Conservation (phyloP, 2,113 vertebrate genomes). For the Psittacus erithacus region DNA sequence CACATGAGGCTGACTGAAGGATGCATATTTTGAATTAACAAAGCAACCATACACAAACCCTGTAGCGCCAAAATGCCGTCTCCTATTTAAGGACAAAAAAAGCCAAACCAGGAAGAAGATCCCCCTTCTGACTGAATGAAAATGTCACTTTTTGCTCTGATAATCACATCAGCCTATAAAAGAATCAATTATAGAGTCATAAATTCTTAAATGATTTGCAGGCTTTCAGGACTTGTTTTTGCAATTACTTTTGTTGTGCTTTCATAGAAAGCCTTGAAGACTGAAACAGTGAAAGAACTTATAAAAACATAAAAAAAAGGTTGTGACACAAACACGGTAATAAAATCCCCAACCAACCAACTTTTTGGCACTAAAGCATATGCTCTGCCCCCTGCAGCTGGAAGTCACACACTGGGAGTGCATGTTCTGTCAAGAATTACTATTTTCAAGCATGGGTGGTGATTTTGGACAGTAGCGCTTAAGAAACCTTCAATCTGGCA, state of each 20-base stretch:
- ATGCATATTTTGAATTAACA: background rate
- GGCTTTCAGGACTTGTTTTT: background rate
- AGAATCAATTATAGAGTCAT: background rate
- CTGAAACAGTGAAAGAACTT: conserved; percentile 2
- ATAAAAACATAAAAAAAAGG: conserved; percentile 34
- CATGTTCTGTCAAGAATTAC: conserved; percentile 70
- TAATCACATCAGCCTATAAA: background rate
- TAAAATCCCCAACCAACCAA: background rate
- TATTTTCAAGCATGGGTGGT: conserved; percentile 68
- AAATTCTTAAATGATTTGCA: background rate
- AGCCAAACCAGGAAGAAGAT: background rate
- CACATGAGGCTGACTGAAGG: background rate
- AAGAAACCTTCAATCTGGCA: conserved; percentile 74
- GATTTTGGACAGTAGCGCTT: conserved; percentile 73
- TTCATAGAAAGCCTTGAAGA: conserved; percentile 15
- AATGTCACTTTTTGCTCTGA: background rate
- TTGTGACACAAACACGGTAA: conserved; percentile 40
- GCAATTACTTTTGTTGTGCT: background rate
- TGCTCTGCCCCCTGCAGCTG: conserved; percentile 70
- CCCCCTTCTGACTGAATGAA: background rate
- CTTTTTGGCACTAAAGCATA: conserved; percentile 67
- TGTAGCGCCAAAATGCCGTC: background rate
- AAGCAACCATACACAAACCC: background rate
- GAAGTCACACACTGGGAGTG: conserved; percentile 65
- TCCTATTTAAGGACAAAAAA: background rate